Conservation (phyloP, 30 jellyfish, hydroid and myxozoan genomes). For the Hydractinia echinata region DNA sequence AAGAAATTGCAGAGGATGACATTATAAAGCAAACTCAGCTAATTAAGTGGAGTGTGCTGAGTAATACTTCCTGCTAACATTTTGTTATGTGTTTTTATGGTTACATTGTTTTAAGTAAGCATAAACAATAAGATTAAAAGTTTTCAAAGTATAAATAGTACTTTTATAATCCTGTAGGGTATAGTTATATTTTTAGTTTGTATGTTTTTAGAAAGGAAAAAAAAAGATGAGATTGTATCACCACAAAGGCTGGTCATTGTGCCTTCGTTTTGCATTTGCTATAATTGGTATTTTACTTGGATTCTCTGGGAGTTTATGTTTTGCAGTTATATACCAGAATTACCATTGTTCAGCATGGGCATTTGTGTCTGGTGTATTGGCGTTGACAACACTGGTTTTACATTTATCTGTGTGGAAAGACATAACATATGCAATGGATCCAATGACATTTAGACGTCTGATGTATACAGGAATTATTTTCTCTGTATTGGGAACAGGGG, state of each 20-base stretch:
- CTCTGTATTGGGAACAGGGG: conserved; percentile 58
- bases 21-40: too few relatives aligned
- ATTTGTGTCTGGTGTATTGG: conserved; percentile 52
- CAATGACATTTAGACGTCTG: conserved; percentile 36
- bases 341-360: conserved; percentile 82
- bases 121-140: too few relatives aligned
- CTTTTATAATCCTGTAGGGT: too few relatives aligned
- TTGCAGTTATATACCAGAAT: conserved; percentile 42
- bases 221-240: conserved; percentile 27
- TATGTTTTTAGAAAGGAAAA: neutral
- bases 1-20: too few relatives aligned
- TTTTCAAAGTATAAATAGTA: too few relatives aligned
- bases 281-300: conserved; percentile 65
- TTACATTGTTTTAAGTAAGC: too few relatives aligned
- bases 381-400: conserved; percentile 59
- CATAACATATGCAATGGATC: conserved; percentile 34
- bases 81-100: too few relatives aligned
- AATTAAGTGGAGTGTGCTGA: too few relatives aligned
- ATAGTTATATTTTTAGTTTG: neutral
- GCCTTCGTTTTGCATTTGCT: conserved; percentile 54
- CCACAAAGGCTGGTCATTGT: conserved; percentile 62
- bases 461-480: conserved; percentile 53
- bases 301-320: conserved; percentile 45
- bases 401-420: conserved; percentile 70
- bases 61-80: too few relatives aligned